Evolutionary conservation across 2,797 vertebrate genomes (phyloP).

Genomic region (Hirundo rustica): DNA sequence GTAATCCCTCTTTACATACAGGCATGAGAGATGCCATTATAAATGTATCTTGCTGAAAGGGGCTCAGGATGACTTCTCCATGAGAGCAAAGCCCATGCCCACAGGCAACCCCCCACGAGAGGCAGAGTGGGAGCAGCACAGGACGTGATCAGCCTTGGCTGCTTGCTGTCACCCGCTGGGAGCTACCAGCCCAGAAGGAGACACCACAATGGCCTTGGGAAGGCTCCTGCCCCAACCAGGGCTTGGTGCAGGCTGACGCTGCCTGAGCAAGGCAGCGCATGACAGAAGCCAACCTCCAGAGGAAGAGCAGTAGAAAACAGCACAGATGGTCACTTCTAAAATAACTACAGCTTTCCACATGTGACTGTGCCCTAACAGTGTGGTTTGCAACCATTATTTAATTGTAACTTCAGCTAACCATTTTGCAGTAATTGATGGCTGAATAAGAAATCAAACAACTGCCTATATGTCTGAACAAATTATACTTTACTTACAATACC

Average conservation of each 20-base stretch:
- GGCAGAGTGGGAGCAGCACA: rapidly evolving
- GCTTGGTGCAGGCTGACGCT: neutral
- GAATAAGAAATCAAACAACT: constrained; percentile 44
- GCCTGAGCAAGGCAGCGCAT: rapidly evolving
- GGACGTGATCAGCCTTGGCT: neutral
- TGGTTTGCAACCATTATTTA: constrained; percentile 10
- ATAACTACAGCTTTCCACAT: neutral
- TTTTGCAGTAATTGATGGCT: constrained; percentile 16
- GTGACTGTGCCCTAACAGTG: neutral
- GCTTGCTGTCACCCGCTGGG: neutral
- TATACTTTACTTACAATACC: constrained; percentile 20
- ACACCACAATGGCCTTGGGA: rapidly evolving
- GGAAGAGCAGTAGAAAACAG: neutral
- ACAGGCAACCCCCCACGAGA: rapidly evolving
- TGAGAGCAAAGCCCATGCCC: rapidly evolving
- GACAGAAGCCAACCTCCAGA: neutral
- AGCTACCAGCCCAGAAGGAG: neutral
- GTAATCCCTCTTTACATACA: neutral
- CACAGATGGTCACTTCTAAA: neutral
- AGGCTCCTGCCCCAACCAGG: neutral
- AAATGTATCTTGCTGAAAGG: neutral
- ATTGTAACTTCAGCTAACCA: constrained; percentile 26
- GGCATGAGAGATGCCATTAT: rapidly evolving
- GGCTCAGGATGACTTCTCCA: rapidly evolving
- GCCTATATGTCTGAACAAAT: constrained; percentile 32